Evolutionary conservation across 2,113 vertebrate genomes (phyloP), one percentile per base, ranked within the genome.

Genomic region (Cololabis saira): DNA sequence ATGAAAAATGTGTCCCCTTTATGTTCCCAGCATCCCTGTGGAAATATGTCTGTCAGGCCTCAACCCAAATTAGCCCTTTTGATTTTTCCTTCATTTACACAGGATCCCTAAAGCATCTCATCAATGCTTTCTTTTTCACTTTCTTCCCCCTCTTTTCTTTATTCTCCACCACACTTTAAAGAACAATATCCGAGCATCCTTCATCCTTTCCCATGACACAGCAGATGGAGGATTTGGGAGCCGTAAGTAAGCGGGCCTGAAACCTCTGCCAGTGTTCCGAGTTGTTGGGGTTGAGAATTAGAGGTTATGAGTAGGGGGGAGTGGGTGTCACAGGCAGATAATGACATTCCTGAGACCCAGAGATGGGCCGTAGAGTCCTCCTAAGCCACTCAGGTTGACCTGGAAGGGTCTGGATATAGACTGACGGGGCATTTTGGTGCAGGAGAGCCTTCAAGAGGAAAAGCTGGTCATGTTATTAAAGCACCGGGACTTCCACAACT

Each of bases 271-370:
- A 83, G 21, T 49, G 71, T 77, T 61, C 41, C 60, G 81, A 75
- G 33, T 87, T 85, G 71, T 72, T 18, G 61, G 76, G 68, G 81
- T 55, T 72, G 76, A 43, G 58, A 76, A 63, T 72, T 71, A 79
- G 60, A 69, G 62, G 54, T 47, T 63, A 15, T 18, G 45, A 18
- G n/a, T 15, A 18, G n/a, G n/a, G 70, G 74, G 80, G 45, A 71
- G 74, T 71, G 87, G 86, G 78, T 55, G 80, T 83, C 77, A 37
- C 76, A 76, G 83, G 75, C 76, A 80, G 81, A 93, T 93, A 93
- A 93, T 93, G 90, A 91, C 92, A 93, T 94, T 94, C 91, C 92
- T 91, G 84, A 91, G 84, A 76, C 92, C 88, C 70, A 74, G 91
- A 90, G 92, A 93, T 92, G 86, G 85, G 86, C 87, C 82, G 74